Evolutionary conservation across 2,797 vertebrate species (phyloP).

Genomic region (Alcedo atthis): DNA sequence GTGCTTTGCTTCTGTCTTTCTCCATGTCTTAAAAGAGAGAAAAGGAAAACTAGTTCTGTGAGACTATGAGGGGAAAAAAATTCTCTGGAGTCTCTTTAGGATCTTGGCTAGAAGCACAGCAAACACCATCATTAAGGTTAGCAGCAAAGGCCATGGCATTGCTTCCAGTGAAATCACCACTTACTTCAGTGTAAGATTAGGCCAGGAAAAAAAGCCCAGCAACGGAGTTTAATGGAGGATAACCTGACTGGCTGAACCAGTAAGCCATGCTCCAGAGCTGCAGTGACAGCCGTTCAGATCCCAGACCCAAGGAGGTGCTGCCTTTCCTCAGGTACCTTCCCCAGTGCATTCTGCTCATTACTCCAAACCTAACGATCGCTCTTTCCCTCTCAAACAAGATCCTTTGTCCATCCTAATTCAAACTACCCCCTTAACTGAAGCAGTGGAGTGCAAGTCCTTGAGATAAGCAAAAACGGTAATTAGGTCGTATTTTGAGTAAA

Average conservation of each 20-base stretch:
- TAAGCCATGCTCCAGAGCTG: neutral
- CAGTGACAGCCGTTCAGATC: neutral
- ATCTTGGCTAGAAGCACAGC: slow-evolving; percentile 5
- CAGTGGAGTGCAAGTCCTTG: neutral
- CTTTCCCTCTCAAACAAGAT: neutral
- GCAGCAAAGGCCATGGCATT: neutral
- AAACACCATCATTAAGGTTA: slow-evolving; percentile 11
- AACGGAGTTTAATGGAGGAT: neutral
- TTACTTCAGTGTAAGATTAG: slow-evolving; percentile 32
- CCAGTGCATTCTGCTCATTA: neutral
- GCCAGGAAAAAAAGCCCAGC: neutral
- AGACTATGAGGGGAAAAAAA: neutral
- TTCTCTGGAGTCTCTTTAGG: slow-evolving; percentile 2
- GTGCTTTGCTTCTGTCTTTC: slow-evolving; percentile 27
- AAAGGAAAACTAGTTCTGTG: slow-evolving; percentile 27
- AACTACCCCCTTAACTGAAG: neutral
- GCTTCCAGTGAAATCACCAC: slow-evolving; percentile 27
- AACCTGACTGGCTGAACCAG: slow-evolving; percentile 17
- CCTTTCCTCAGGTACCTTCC: neutral
- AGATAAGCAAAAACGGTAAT: slow-evolving; percentile 47
- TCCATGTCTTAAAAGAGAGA: neutral
- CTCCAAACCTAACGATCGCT: neutral
- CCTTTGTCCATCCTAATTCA: slow-evolving; percentile 20
- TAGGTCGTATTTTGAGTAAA: slow-evolving; percentile 34
- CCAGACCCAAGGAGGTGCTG: neutral